Evolutionary conservation across 2,797 vertebrate species (phyloP).

Genomic region (Acanthurus lineatus): DNA sequence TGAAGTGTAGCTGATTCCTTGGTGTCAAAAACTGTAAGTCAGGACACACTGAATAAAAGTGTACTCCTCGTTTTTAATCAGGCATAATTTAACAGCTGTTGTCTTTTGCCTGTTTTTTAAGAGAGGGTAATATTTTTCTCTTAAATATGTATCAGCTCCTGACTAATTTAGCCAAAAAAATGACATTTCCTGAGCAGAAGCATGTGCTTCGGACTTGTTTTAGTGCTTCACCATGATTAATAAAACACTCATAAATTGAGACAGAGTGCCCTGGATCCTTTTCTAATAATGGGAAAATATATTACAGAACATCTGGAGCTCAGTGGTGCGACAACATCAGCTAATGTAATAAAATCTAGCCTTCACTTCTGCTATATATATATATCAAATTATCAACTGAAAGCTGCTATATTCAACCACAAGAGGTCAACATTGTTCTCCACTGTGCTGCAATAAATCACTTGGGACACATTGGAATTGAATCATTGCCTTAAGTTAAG

Average conservation of each 20-base stretch:
- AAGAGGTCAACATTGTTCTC: conserved; percentile 17
- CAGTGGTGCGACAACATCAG: too few species aligned
- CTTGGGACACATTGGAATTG: neutral
- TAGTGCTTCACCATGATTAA: neutral
- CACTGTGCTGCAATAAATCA: conserved; percentile 35
- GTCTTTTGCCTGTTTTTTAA: conserved; percentile 6
- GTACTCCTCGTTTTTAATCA: neutral
- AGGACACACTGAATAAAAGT: conserved; percentile 22
- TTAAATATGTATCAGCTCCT: neutral
- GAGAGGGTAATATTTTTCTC: neutral
- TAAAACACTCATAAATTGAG: neutral
- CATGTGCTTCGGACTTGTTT: neutral
- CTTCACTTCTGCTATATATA: too few species aligned
- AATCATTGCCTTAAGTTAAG: neutral
- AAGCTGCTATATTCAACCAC: neutral
- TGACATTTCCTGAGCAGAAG: neutral
- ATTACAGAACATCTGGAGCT: too few species aligned
- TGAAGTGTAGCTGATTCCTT: neutral
- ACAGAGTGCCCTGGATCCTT: neutral
- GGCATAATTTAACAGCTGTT: neutral
- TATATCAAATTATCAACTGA: neutral
- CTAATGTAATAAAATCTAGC: too few species aligned
- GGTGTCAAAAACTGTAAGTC: neutral
- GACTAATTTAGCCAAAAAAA: conserved; percentile 1
- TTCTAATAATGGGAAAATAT: too few species aligned